These are phyloP conservation scores for Sesia apiformis DNA, from an alignment of 2,888 invertebrate genomes.

Conservation along the genomic window DNA sequence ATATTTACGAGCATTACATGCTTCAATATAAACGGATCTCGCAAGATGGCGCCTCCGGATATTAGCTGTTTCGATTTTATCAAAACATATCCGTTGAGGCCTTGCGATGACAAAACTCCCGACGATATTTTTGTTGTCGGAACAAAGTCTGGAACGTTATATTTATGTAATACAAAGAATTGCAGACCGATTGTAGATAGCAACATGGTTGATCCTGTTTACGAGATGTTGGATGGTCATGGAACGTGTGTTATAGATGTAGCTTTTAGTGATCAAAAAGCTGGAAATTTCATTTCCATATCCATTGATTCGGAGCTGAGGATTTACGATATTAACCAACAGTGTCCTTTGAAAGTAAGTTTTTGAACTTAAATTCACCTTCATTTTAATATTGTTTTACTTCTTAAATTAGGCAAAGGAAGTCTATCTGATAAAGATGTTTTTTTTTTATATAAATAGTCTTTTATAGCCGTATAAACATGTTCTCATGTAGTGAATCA, in stretches of 20 bases:
- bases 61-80: conserved; percentile 57
- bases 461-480: no score
- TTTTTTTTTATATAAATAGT: no score
- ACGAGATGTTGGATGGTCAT: conserved; percentile 37
- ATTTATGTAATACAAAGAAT: conserved; percentile 35
- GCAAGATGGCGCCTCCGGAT: conserved; percentile 30
- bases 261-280: conserved; percentile 39
- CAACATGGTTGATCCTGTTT: conserved; percentile 39
- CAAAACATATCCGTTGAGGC: conserved; percentile 34
- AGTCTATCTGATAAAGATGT: no score
- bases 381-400: no score
- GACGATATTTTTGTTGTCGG: conserved; percentile 54
- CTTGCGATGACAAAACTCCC: conserved; percentile 31
- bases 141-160: conserved; percentile 36
- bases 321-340: conserved; percentile 44
- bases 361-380: no score
- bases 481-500: no score
- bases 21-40: conserved; percentile 36
- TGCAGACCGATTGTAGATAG: conserved; percentile 15
- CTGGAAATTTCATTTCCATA: conserved; percentile 43
- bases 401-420: no score
- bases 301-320: conserved; percentile 54
- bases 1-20: conserved; percentile 41
- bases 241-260: conserved; percentile 42
- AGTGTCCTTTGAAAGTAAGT: conserved; percentile 44